Evolutionary conservation across 2,797 vertebrate species (phyloP), one percentile per base, ranked within the genome.

Genomic region (Poeciliopsis turneri): DNA sequence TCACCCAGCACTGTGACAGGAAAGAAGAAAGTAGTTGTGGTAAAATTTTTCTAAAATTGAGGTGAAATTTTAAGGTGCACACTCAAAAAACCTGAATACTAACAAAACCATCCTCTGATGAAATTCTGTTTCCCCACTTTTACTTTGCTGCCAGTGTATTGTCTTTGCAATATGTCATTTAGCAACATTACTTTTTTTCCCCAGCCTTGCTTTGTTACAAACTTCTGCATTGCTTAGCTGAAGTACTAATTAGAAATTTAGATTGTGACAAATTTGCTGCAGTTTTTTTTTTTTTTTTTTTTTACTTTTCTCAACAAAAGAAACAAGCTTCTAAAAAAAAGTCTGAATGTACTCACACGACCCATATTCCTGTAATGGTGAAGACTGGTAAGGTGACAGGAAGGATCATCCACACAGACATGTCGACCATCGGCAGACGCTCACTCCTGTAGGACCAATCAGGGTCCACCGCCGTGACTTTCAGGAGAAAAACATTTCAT

Each of bases 301-400:
- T 23, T 43, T 3, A 69, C 25, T 45, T n/a, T n/a, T 43, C 23
- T 2, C 7, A 43, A 3, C 5, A 28, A 70, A 28, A 7, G 18
- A 49, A 20, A 49, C 23, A 41, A 8, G 15, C 41, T 25, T 70
- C 36, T 45, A n/a, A 46, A 28, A 28, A 70, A 70, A 36, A n/a
- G 9, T 25, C 23, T 25, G 6, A 59, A 36, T 36, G 43, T 88
- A 97, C 97, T 97, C 88, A 97, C 97, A 97, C 96, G 15, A 97
- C 94, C 96, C 97, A 97, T 94, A 97, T 97, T 78, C 97, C 97
- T 68, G 96, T 95, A 94, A 97, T 97, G 92, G 95, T 96, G 88
- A 97, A 93, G 91, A 96, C 94, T 0, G 97, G 96, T 66, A 97
- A 93, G 81, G 96, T 96, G 93, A 96, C 68, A 25, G 97, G 97